These are phyloP conservation scores for Vidua macroura DNA, from an alignment of 2,113 vertebrate species.

Conservation along the genomic window DNA sequence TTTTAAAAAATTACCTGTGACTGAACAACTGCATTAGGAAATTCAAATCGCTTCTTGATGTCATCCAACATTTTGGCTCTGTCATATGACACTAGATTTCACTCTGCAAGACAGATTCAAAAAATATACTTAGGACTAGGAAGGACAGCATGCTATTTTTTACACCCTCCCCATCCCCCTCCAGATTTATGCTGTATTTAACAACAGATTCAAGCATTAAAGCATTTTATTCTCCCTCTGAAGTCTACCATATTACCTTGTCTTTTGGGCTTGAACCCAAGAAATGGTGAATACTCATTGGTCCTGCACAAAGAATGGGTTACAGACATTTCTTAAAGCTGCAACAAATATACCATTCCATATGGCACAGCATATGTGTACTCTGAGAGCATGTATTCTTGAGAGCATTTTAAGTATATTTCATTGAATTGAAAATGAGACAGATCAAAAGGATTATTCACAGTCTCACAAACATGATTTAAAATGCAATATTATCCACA, in stretches of 20 bases:
- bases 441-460: neutral
- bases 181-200: neutral
- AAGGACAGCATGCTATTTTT: neutral
- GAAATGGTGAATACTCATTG: neutral
- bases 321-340: neutral
- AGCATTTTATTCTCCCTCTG: neutral
- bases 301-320: neutral
- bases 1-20: slow-evolving; percentile 81
- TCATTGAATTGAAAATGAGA: neutral
- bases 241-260: neutral
- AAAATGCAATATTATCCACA: neutral
- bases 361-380: neutral
- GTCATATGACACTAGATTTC: neutral
- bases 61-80: slow-evolving; percentile 79
- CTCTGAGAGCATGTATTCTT: neutral
- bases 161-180: rapidly evolving
- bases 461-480: neutral
- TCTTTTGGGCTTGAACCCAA: neutral
- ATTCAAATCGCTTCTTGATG: slow-evolving; percentile 87
- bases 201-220: neutral
- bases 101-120: slow-evolving; percentile 55
- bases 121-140: neutral
- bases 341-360: neutral
- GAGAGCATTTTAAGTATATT: neutral
- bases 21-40: slow-evolving; percentile 87